Evolutionary conservation across 2,797 vertebrate species (phyloP), one percentile per base, ranked within the genome.

Genomic region (Kryptolebias ocellatus): DNA sequence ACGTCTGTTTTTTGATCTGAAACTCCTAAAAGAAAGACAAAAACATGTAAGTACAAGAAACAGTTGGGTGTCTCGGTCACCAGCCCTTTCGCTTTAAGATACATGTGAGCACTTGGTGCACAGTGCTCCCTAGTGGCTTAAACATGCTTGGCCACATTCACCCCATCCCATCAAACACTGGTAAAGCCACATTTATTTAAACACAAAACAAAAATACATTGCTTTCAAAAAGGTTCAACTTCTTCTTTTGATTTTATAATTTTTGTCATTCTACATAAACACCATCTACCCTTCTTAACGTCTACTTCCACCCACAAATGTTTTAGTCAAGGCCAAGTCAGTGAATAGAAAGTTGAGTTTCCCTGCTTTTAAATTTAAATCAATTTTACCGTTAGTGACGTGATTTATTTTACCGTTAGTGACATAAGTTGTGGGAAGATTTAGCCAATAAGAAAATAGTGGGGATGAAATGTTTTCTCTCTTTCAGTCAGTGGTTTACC

Each of bases 61-160:
- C 53, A 69, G 50, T 52, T 75, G 12, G 57, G 53, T 51, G 69
- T 31, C 34, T 6, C 37, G 12, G 16, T 58, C 24, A 47, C 9
- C 6, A 8, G 27, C 1, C 0, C n/a, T 55, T 27, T 45, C 44
- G 59, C 5, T 51, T 39, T 15, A 29, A 3, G 28, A 20, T 5
- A 39, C 34, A 37, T 8, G 3, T 16, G 28, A 18, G 18, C 45
- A 24, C 46, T 70, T 78, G 50, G 63, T 77, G 57, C 29, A 81
- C 75, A 89, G 67, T 67, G 81, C 79, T 18, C 86, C 76, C 91
- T 84, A 72, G 84, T 87, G 90, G 71, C 17, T 11, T 27, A 18
- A 57, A 56, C 20, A 29, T 60, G 53, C 20, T 64, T 31, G 5
- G 46, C 51, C 76, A 29, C 15, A 60, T 24, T 17, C 6, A 31